Conservation (phyloP, 2,888 invertebrate species). For the Pristionchus maxplancki region DNA sequence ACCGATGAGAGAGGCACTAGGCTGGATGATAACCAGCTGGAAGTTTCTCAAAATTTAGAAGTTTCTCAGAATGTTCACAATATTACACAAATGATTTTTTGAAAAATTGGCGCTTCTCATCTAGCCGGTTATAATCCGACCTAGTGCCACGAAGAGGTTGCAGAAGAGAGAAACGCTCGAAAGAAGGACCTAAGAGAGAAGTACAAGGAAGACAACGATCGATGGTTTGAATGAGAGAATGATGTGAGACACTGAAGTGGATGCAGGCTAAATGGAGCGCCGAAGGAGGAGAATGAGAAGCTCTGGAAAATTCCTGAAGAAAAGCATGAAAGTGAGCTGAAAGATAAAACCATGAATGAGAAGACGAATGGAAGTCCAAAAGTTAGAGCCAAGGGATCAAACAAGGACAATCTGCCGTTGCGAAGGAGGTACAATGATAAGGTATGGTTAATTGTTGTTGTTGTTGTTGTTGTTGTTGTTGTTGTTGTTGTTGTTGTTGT, state of each 20-base stretch:
- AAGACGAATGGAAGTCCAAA: background rate
- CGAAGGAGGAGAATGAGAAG: background rate
- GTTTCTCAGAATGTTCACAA: no score
- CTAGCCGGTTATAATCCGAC: no score
- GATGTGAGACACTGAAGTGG: background rate
- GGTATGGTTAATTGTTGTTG: constrained; percentile 7
- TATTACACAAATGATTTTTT: background rate
- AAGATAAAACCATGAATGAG: background rate
- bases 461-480: no score
- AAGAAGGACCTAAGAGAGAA: background rate
- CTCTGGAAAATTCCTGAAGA: constrained; percentile 23
- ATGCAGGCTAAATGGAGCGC: constrained; percentile 24
- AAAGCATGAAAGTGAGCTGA: background rate
- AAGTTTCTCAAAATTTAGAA: no score
- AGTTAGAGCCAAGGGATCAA: background rate
- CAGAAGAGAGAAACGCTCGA: background rate
- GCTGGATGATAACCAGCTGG: no score
- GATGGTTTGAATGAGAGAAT: background rate
- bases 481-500: no score
- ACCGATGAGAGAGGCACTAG: background rate
- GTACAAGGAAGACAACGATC: background rate
- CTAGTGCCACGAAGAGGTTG: no score
- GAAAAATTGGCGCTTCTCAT: no score
- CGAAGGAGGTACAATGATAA: constrained; percentile 38
- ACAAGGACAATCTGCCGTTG: background rate